Percentiles rank a stretch among this genome's conserved stretches.
Evolutionary conservation across 2,797 vertebrate genomes (phyloP).

Genomic region (Sorex maritimensis): DNA sequence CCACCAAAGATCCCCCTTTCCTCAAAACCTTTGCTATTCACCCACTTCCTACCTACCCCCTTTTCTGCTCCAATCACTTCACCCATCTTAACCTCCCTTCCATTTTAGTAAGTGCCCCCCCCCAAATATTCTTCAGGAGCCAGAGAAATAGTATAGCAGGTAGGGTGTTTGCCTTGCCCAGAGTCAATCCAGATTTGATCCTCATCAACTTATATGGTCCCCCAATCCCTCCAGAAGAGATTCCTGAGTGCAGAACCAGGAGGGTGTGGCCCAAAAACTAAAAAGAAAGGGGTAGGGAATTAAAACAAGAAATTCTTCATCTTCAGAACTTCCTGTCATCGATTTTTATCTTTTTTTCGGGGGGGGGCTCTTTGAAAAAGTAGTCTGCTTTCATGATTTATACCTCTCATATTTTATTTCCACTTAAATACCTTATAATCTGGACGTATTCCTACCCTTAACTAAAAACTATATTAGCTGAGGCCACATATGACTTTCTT

Average conservation of each 20-base stretch:
- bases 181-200: no score
- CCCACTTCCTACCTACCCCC: neutral
- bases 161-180: no score
- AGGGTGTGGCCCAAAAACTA: no score
- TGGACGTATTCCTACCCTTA: conserved; percentile 29
- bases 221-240: no score
- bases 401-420: neutral
- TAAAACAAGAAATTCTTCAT: conserved; percentile 10
- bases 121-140: no score
- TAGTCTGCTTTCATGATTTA: neutral
- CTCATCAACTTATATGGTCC: no score
- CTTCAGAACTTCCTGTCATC: neutral
- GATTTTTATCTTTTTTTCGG: conserved; percentile 36
- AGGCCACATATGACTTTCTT: conserved; percentile 51
- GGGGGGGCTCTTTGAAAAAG: conserved; percentile 20
- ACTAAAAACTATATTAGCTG: conserved; percentile 53
- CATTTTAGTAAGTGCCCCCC: conserved; percentile 22
- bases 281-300: no score
- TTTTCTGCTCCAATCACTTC: conserved; percentile 27
- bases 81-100: conserved; percentile 23
- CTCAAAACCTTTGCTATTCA: neutral
- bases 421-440: conserved; percentile 3
- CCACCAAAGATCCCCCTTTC: neutral
- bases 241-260: no score
- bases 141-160: no score